Base-by-base conservation (phyloP, 2,113 vertebrate genomes). In the Antigone vipio region DNA sequence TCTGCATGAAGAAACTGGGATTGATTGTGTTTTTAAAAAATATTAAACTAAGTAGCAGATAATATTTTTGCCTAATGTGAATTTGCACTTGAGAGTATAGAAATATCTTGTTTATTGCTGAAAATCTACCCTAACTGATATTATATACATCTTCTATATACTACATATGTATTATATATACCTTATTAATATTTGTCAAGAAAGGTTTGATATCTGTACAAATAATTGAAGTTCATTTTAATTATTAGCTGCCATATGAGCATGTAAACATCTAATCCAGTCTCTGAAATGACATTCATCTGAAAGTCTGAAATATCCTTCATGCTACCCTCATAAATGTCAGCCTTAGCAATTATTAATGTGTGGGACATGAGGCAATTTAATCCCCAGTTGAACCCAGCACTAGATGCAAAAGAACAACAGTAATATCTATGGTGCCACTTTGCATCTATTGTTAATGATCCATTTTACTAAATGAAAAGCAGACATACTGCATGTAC, bases 181-280 rank as follows among this genome's bases (percentile, higher is more conserved):
- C 9, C 8, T 94, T 90, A 94, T 72, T 88, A 89, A 91, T 73
- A 71, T 92, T 96, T 91, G 42, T 52, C 81, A 80, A 40, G 69
- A 76, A 74, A 60, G 13, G 2, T 59, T 91, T 80, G 23, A 83
- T 95, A 49, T 92, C 89, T 97, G 68, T 93, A 55, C 29, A 53
- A 94, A 77, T 97, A 98, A 96, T 72, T 92, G 74, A 94, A 96
- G 78, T 76, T 94, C 59, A 97, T 97, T 97, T 97, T 97, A 95
- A 97, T 97, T 97, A 93, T 95, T 92, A 95, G 79, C 59, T 93
- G 38, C 52, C 79, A 91, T 76, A 89, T 91, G 56, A 94, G 62
- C 81, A 84, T 93, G 95, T 86, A 92, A 90, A 66, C 38, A 92
- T 87, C 80, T 96, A 95, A 95, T 93, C 67, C 88, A 82, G 79